Percentiles rank a stretch among this genome's conserved stretches.
Conservation (phyloP, 2,113 vertebrate genomes). For the Glaucidium brasilianum region DNA sequence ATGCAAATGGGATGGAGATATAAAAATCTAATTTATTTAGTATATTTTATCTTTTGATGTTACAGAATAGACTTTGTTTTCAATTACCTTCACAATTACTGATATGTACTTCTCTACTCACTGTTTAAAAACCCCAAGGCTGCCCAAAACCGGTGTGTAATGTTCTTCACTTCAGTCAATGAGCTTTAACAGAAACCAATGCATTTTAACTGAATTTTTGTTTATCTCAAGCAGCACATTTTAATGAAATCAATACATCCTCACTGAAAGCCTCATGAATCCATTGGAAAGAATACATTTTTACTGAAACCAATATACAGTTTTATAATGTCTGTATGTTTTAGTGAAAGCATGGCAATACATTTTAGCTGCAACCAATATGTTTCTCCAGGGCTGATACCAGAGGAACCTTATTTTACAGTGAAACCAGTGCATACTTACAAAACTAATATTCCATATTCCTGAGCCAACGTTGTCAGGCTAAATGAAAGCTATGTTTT, state of each 20-base stretch:
- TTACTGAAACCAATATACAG: constrained; percentile 72
- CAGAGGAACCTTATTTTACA: constrained; percentile 59
- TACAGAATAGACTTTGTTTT: constrained; percentile 68
- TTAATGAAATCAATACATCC: constrained; percentile 83
- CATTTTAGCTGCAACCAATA: constrained; percentile 74
- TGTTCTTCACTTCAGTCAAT: constrained; percentile 75
- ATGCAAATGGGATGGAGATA: constrained; percentile 18
- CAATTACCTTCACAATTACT: constrained; percentile 66
- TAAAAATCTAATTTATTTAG: constrained; percentile 53
- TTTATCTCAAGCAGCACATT: constrained; percentile 79
- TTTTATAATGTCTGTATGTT: constrained; percentile 75
- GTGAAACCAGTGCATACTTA: constrained; percentile 63
- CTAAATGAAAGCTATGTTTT: constrained; percentile 63
- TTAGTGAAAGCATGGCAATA: constrained; percentile 70
- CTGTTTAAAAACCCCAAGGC: constrained; percentile 68
- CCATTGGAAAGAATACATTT: constrained; percentile 72
- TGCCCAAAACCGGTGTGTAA: constrained; percentile 56
- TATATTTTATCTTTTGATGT: constrained; percentile 53
- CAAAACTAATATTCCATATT: constrained; percentile 64
- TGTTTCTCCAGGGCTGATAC: constrained; percentile 65
- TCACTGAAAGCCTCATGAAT: constrained; percentile 78
- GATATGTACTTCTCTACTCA: constrained; percentile 35
- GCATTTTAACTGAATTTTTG: constrained; percentile 81
- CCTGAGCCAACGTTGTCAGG: constrained; percentile 14
- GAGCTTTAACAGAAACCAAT: constrained; percentile 79